Evolutionary conservation across 2,888 invertebrate genomes (phyloP), one percentile per base, ranked within the genome.

Genomic region (Sinelater perroti): DNA sequence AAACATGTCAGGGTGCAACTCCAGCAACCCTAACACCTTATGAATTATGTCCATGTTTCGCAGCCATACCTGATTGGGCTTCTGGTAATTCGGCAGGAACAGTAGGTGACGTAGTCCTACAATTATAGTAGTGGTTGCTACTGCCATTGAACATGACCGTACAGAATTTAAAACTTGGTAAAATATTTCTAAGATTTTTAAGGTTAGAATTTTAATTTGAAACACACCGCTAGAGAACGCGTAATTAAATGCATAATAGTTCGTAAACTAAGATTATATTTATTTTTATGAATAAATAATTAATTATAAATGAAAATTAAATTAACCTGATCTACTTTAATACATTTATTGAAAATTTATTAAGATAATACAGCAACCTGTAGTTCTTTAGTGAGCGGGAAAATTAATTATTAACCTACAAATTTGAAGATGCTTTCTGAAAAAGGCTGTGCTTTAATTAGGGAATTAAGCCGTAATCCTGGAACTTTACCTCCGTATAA

Each of bases 1-100:
- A 78, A 92, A 97, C 5, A 97, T 81, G 60, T 87, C 85, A 0
- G 98, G 97, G 80, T 99, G 97, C 28, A 99, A 79, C 73, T 93
- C 90, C 21, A 97, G 80, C 1, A 97, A 76, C 0, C 93, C 95
- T n/a, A 94, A 72, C 76, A 91, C 91, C 59, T 87, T 84, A 62
- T 88, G 84, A 11, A 89, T 78, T 0, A 88, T 85, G 72, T 93
- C 88, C 30, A 93, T 75, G 77, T 90, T 93, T 74, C 93, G 93
- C 31, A 95, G 82, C 95, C 95, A 96, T 42, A 88, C 90, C 79
- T 95, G 89, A 6, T 92, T 82, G 0, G 86, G 85, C 70, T 84
- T 83, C 16, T 82, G 78, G 63, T 84, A 87, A 61, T 79, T 77
- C 1, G 83, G 81, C 10, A 81, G 80, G 68, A 79, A 82, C 35